Evolutionary conservation across 2,888 invertebrate genomes (phyloP), one percentile per base, ranked within the genome.

Genomic region (Sussaba pulchella): DNA sequence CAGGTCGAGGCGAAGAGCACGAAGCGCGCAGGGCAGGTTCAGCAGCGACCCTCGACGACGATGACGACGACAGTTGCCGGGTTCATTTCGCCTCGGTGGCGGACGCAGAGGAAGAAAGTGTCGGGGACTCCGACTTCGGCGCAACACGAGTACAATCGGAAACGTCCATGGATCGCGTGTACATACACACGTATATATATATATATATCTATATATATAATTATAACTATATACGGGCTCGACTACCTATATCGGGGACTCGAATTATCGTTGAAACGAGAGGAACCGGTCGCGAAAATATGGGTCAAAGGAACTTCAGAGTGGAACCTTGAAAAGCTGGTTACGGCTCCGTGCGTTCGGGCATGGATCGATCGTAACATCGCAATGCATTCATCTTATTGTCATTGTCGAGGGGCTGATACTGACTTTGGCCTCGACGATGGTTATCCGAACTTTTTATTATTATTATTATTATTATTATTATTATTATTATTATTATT

Each of bases 101-200:
- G 63, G 76, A 77, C 67, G 78, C 66, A 67, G 59, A 76, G 72
- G 80, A 81, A 81, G 80, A 77, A 81, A 81, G 80, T 69, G 72
- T 63, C 57, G 63, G 76, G 69, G 76, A 31, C n/a, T n/a, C 76
- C 76, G 80, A 57, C 61, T 72, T 76, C 63, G 67, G 59, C 52
- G 69, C 45, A 54, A 10, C 41, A 47, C 59, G 21, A 19, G 66
- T 12, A 39, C 47, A 41, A 24, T 67, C 24, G 67, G 5, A 12
- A 41, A 12, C 36, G 10, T 72, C 50, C 63, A 31, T 24, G 24
- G 50, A 12, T 26, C 41, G 45, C 17, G 31, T 12, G 36, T 6
- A 45, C 9, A 6, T 39, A 36, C 9, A 12, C 14, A 12, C 47
- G 6, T 31, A 31, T 6, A 31, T 31, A 6, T 31, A 31, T 31